These are phyloP conservation scores for Phylloscopus trochilus DNA, from an alignment of 2,113 vertebrate genomes.

Conservation along the genomic window DNA sequence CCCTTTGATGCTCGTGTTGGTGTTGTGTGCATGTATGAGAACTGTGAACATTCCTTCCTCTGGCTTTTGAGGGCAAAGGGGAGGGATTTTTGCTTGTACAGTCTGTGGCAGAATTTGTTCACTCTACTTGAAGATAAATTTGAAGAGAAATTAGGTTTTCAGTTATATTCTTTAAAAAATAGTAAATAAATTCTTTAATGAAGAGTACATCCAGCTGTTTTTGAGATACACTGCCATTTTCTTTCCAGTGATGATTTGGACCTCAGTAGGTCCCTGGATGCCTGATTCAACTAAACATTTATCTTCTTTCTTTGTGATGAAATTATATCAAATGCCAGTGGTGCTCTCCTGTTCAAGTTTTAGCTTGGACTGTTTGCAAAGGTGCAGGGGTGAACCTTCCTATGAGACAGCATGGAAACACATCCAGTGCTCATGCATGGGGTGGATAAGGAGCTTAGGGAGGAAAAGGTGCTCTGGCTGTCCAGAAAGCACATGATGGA, in stretches of 20 bases:
- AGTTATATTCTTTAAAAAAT: not conserved
- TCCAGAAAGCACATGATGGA: not conserved
- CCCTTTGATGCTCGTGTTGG: not conserved
- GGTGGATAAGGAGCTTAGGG: not conserved
- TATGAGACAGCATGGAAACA: not conserved
- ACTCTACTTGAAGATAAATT: not conserved
- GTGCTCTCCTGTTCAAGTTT: not conserved
- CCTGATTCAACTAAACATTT: not conserved
- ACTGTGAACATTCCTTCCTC: not conserved
- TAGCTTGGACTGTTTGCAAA: not conserved
- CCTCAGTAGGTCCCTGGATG: not conserved
- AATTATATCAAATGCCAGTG: not conserved
- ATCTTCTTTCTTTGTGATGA: not conserved
- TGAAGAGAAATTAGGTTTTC: not conserved
- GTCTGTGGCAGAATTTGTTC: not conserved
- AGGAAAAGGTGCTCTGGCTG: not conserved
- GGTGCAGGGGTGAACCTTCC: not conserved
- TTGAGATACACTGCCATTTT: not conserved
- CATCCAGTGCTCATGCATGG: not conserved
- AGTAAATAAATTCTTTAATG: not conserved
- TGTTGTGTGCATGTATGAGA: not conserved
- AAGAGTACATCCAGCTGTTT: not conserved
- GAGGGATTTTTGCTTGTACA: not conserved
- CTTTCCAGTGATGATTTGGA: not conserved
- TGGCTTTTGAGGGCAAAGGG: not conserved